Evolutionary conservation across 2,888 invertebrate species (phyloP).

Genomic region (Sesia apiformis): DNA sequence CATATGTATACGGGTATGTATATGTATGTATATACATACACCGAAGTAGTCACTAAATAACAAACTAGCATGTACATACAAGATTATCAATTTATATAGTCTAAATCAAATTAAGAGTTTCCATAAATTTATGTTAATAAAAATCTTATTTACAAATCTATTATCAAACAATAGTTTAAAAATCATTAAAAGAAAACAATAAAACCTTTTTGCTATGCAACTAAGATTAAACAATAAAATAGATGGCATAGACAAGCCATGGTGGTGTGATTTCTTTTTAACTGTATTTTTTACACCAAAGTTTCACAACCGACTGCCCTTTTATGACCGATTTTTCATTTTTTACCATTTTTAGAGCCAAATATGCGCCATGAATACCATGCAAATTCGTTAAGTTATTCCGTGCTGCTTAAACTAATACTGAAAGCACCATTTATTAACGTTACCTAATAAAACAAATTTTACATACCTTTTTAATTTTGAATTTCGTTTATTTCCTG

Average conservation of each 20-base stretch:
- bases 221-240: conserved; percentile 48
- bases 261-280: background rate
- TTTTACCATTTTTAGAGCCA: conserved; percentile 14
- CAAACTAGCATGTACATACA: conserved; percentile 53
- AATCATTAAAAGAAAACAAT: conserved; percentile 38
- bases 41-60: conserved; percentile 63
- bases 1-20: conserved; percentile 12
- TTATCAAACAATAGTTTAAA: conserved; percentile 25
- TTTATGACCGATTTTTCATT: background rate
- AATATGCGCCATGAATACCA: conserved; percentile 42
- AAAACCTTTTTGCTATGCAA: conserved; percentile 59
- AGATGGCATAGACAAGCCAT: conserved; percentile 15
- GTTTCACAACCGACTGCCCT: conserved; percentile 10
- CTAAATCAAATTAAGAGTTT: conserved; percentile 6
- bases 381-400: conserved; percentile 31
- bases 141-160: conserved; percentile 68
- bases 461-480: conserved; percentile 36
- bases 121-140: conserved; percentile 44
- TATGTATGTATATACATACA: conserved; percentile 42
- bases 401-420: conserved; percentile 63
- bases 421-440: conserved; percentile 65
- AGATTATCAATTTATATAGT: conserved; percentile 7
- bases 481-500: conserved; percentile 16
- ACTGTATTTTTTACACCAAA: background rate
- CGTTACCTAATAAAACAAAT: conserved; percentile 41